These are phyloP conservation scores for Eidolon dupreanum DNA, from an alignment of 2,797 vertebrate genomes.

Conservation along the genomic window DNA sequence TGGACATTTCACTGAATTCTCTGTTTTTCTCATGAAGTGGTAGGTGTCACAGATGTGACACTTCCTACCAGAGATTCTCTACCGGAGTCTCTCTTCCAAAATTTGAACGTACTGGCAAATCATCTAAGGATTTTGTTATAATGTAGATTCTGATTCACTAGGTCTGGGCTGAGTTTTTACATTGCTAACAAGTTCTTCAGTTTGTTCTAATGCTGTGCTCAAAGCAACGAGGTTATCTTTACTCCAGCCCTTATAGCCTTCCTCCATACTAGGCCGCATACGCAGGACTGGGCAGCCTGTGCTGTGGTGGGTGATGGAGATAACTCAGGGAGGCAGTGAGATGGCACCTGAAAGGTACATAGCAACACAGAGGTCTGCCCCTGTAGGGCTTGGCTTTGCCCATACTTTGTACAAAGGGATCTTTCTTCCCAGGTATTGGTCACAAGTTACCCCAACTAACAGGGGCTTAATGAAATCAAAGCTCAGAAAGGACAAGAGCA, in stretches of 20 bases:
- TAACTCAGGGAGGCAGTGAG: neutral
- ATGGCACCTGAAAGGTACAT: neutral
- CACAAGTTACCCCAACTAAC: neutral
- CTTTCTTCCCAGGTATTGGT: neutral
- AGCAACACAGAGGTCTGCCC: neutral
- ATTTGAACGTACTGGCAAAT: neutral
- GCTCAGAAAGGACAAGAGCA: neutral
- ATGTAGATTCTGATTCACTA: neutral
- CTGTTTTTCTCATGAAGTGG: neutral
- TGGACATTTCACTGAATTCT: neutral
- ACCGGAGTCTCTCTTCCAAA: neutral
- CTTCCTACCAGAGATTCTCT: neutral
- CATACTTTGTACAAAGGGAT: too few relatives aligned
- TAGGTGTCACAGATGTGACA: neutral
- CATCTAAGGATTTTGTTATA: neutral
- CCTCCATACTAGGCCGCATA: neutral
- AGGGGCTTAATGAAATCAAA: neutral
- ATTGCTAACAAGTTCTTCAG: neutral
- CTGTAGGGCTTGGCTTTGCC: rapidly evolving
- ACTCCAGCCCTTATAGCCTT: rapidly evolving
- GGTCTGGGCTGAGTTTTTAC: neutral
- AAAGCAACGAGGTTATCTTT: neutral
- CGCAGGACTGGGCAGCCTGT: rapidly evolving
- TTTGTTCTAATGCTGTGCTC: neutral
- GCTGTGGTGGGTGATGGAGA: rapidly evolving